These are phyloP conservation scores for Cololabis saira DNA, from an alignment of 2,113 vertebrate species.

Conservation along the genomic window DNA sequence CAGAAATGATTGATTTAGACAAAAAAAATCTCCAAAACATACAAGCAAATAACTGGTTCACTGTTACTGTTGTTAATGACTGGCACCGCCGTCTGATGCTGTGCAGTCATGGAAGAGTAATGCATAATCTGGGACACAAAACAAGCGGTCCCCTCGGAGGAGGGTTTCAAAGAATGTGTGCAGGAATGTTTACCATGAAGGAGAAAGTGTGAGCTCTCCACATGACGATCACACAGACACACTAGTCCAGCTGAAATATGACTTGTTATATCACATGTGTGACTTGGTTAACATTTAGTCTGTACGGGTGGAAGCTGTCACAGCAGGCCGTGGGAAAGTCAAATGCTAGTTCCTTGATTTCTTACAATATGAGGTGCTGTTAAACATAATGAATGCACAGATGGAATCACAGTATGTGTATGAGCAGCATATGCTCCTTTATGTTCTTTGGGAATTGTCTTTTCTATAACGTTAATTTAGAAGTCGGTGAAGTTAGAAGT, in stretches of 20 bases:
- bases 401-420: too few relatives aligned
- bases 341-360: neutral
- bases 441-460: too few relatives aligned
- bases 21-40: too few relatives aligned
- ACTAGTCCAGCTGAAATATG: neutral
- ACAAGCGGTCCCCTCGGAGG: slow-evolving; percentile 27
- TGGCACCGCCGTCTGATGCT: slow-evolving; percentile 29
- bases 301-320: neutral
- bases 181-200: slow-evolving; percentile 37
- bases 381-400: too few relatives aligned
- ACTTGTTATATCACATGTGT: slow-evolving; percentile 35
- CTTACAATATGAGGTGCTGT: too few relatives aligned
- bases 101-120: slow-evolving; percentile 55
- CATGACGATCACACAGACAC: slow-evolving; percentile 17
- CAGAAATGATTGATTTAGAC: too few relatives aligned
- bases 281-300: neutral
- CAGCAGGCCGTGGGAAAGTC: neutral
- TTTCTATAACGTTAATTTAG: too few relatives aligned
- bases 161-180: slow-evolving; percentile 48
- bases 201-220: slow-evolving; percentile 13
- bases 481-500: too few relatives aligned
- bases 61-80: neutral
- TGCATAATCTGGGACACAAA: slow-evolving; percentile 37
- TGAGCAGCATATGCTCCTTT: too few relatives aligned
- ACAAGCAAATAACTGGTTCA: neutral